These are phyloP conservation scores for Andrena cerasifolii DNA, from an alignment of 1,140 invertebrate genomes.

Conservation along the genomic window DNA sequence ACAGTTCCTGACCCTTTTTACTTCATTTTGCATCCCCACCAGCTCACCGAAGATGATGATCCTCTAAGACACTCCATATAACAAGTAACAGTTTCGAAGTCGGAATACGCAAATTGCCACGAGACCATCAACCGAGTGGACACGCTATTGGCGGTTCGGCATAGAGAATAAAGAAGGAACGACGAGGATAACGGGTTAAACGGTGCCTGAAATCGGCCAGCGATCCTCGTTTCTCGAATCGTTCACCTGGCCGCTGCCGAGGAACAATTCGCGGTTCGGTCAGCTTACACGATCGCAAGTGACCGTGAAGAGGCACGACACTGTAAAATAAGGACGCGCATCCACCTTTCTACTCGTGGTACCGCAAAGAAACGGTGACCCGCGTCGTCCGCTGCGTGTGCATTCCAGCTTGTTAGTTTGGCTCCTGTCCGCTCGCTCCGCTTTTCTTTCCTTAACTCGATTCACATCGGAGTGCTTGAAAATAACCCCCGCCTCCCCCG, in stretches of 20 bases:
- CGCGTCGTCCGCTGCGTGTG: slow-evolving; percentile 49
- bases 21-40: too few species aligned
- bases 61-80: too few species aligned
- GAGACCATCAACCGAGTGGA: too few species aligned
- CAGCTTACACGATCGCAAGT: slow-evolving; percentile 63
- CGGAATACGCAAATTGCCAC: too few species aligned
- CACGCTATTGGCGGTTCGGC: not conserved
- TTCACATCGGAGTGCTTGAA: slow-evolving; percentile 56
- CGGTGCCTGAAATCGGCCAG: slow-evolving; percentile 6
- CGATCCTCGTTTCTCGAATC: not conserved
- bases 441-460: slow-evolving; percentile 49
- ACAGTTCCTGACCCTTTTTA: too few species aligned
- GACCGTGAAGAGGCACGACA: slow-evolving; percentile 69
- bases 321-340: slow-evolving; percentile 70
- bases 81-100: too few species aligned
- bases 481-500: slow-evolving; percentile 28
- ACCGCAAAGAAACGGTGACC: slow-evolving; percentile 70
- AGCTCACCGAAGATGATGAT: too few species aligned
- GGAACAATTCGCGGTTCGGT: slow-evolving; percentile 62
- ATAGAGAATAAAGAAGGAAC: not conserved
- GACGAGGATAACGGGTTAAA: slow-evolving; percentile 26
- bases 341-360: slow-evolving; percentile 69
- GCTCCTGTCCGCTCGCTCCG: slow-evolving; percentile 47
- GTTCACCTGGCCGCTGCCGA: not conserved
- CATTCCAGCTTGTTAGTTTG: slow-evolving; percentile 67